These are phyloP conservation scores for Camptogramma bilineatum DNA, from an alignment of 2,888 invertebrate species.

Conservation along the genomic window DNA sequence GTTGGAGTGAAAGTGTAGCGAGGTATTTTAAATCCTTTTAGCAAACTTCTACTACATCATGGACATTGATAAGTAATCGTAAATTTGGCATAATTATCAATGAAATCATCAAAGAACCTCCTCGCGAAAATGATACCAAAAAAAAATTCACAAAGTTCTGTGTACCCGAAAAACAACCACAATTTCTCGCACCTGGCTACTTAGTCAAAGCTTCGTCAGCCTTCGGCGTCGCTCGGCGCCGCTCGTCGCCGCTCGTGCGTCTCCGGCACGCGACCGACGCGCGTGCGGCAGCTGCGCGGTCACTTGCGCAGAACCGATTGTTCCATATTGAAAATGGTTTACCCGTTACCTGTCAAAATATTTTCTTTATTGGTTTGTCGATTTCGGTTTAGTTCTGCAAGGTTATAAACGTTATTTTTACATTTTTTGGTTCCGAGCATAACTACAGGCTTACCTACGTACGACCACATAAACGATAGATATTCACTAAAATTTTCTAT, in stretches of 20 bases:
- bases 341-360: constrained; percentile 43
- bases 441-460: too few relatives aligned
- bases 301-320: constrained; percentile 74
- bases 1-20: too few relatives aligned
- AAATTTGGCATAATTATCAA: too few relatives aligned
- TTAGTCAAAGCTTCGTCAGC: constrained; percentile 37
- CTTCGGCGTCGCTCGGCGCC: constrained; percentile 42
- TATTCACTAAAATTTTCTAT: too few relatives aligned
- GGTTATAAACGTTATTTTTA: neutral
- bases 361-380: constrained; percentile 19
- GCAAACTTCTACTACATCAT: too few relatives aligned
- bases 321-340: constrained; percentile 54
- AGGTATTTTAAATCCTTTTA: too few relatives aligned
- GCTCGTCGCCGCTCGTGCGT: constrained; percentile 63
- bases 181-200: constrained; percentile 29
- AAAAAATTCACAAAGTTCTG: neutral
- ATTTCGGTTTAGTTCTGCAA: neutral
- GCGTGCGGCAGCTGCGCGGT: constrained; percentile 65
- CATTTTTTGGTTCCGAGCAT: too few relatives aligned
- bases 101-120: neutral
- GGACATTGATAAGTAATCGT: too few relatives aligned
- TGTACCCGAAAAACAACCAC: constrained; percentile 13
- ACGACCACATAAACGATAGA: too few relatives aligned
- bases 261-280: constrained; percentile 77
- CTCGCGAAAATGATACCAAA: neutral